phyloP scores from a whole-genome alignment of 1,140 invertebrate species.

The Drosophila nikananu region DNA sequence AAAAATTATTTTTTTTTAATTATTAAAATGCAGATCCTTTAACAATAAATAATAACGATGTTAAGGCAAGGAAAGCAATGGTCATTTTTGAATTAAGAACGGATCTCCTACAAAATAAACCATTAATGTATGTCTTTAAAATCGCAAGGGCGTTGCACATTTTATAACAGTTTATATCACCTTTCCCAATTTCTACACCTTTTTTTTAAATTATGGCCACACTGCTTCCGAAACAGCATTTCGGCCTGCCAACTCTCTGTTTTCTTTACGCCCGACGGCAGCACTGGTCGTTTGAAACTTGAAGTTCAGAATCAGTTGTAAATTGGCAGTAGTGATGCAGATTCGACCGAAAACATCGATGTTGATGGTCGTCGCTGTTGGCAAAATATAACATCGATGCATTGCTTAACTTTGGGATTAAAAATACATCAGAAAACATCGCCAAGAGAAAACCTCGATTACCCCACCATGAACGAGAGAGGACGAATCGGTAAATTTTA shows the following conservation, averaged over 20 bases:
- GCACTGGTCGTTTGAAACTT: background rate
- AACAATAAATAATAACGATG: background rate
- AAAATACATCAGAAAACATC: no score
- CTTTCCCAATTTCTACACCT: background rate
- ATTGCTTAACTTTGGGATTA: no score
- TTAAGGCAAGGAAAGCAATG: background rate
- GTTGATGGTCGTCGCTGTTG: no score
- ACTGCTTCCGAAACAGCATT: background rate
- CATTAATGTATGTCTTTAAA: background rate
- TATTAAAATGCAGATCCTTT: no score
- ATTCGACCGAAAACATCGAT: no score
- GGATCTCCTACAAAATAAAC: no score
- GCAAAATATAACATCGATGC: no score
- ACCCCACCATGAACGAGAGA: no score
- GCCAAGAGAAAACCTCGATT: no score
- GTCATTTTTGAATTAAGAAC: background rate
- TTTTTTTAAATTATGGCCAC: background rate
- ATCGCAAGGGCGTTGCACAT: background rate
- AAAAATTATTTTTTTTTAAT: no score
- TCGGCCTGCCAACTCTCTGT: background rate
- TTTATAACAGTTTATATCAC: background rate
- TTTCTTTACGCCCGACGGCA: background rate
- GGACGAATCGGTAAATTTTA: no score
- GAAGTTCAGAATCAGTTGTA: background rate
- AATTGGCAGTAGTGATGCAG: no score